Conservation (phyloP, 2,797 vertebrate genomes). For the Falco concolor region DNA sequence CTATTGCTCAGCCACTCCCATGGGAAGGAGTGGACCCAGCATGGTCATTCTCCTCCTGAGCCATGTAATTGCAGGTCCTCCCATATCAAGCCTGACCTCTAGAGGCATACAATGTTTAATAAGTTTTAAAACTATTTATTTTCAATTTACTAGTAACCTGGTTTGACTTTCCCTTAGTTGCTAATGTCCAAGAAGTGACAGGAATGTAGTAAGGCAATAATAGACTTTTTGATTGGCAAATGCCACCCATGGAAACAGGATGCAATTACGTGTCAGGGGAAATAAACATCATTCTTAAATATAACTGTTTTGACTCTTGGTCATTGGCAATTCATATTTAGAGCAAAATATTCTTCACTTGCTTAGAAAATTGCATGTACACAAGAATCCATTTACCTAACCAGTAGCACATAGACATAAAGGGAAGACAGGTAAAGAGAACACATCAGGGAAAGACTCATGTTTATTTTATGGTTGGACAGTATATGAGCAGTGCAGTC, state of each 20-base stretch:
- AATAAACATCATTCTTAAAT: not conserved
- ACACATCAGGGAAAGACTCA: not conserved
- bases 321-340: not conserved
- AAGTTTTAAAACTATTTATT: not conserved
- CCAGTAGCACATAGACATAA: not conserved
- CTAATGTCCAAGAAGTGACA: not conserved
- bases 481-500: not conserved
- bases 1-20: not conserved
- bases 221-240: not conserved
- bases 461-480: not conserved
- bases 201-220: not conserved
- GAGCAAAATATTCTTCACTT: not conserved
- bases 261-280: not conserved
- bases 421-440: not conserved
- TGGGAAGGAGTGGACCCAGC: not conserved
- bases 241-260: not conserved
- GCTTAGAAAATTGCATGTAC: not conserved
- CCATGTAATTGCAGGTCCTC: not conserved
- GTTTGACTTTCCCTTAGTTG: not conserved
- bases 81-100: not conserved
- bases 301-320: not conserved
- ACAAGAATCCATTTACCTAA: not conserved
- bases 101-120: not conserved
- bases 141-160: not conserved
- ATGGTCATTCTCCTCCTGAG: not conserved